These are phyloP conservation scores for Proctacanthus coquilletti DNA, from an alignment of 1,140 invertebrate genomes.

Conservation along the genomic window DNA sequence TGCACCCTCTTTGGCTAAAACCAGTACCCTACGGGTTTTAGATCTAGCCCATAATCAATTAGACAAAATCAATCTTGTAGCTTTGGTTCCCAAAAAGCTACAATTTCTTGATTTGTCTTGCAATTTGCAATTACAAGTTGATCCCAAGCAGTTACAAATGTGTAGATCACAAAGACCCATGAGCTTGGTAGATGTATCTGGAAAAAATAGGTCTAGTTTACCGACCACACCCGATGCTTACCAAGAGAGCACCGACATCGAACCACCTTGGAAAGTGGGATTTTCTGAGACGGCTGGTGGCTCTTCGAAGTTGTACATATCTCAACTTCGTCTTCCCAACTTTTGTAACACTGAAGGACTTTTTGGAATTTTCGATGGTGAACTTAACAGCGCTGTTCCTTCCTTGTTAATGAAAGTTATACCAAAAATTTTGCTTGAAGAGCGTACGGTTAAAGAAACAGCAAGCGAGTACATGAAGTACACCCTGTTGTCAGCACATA, in stretches of 20 bases:
- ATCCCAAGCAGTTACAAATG: constrained; percentile 60
- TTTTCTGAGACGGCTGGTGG: constrained; percentile 71
- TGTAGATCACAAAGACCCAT: constrained; percentile 62
- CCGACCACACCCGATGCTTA: constrained; percentile 42
- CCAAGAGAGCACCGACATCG: constrained; percentile 36
- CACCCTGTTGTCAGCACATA: constrained; percentile 57
- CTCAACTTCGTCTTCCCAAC: constrained; percentile 56
- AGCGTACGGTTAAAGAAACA: constrained; percentile 62
- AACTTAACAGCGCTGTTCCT: constrained; percentile 49
- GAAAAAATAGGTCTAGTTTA: constrained; percentile 48
- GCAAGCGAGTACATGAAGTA: constrained; percentile 69
- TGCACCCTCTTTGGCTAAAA: constrained; percentile 58
- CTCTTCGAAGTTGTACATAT: constrained; percentile 51
- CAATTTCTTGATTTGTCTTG: constrained; percentile 74
- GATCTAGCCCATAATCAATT: constrained; percentile 74
- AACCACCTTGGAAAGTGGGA: constrained; percentile 58
- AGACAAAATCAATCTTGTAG: constrained; percentile 56
- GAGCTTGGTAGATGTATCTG: constrained; percentile 67
- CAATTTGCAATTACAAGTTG: constrained; percentile 62
- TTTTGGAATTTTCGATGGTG: constrained; percentile 67
- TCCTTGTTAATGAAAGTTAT: constrained; percentile 53
- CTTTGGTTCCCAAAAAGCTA: constrained; percentile 60
- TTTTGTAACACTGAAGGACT: constrained; percentile 65
- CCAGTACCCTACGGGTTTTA: constrained; percentile 56
- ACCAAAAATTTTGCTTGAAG: constrained; percentile 58